phyloP scores from a whole-genome alignment of 2,797 vertebrate genomes.

The Denticeps clupeoides region DNA sequence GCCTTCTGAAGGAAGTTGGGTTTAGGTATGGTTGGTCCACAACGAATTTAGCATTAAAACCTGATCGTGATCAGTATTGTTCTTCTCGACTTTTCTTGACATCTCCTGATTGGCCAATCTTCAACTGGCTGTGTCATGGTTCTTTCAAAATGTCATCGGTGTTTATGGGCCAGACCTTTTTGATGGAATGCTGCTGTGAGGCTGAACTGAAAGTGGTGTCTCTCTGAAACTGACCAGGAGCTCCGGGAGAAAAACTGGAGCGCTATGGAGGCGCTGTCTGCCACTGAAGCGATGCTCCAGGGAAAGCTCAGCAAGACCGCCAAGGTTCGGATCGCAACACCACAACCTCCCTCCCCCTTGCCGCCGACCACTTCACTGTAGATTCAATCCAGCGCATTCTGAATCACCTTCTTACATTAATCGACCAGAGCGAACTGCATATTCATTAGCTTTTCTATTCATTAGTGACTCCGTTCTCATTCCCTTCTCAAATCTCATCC shows the following conservation, averaged over 20 bases:
- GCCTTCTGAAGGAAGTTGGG: too few relatives aligned
- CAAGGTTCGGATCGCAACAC: slow-evolving; percentile 82
- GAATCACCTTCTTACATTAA: slow-evolving; percentile 40
- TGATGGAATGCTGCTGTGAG: too few relatives aligned
- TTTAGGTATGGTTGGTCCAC: too few relatives aligned
- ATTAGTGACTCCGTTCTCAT: slow-evolving; percentile 63
- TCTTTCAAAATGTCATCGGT: too few relatives aligned
- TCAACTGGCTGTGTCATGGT: too few relatives aligned
- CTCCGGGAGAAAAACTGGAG: slow-evolving; percentile 99
- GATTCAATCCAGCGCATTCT: slow-evolving; percentile 71
- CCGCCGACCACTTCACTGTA: slow-evolving; percentile 74
- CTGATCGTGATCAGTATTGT: too few relatives aligned
- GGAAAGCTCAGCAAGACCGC: slow-evolving; percentile 94
- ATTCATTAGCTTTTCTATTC: slow-evolving; percentile 37
- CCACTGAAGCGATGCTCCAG: slow-evolving; percentile 99
- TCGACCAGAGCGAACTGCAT: slow-evolving; percentile 43
- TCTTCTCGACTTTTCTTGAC: too few relatives aligned
- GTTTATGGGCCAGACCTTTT: too few relatives aligned
- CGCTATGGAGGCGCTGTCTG: slow-evolving; percentile 99
- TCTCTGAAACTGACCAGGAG: slow-evolving; percentile 99
- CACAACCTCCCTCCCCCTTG: slow-evolving; percentile 41
- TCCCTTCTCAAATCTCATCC: too few relatives aligned
- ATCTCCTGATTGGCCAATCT: too few relatives aligned
- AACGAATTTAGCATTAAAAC: too few relatives aligned
- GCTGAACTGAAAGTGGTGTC: slow-evolving; percentile 90